These are phyloP conservation scores for Numida meleagris DNA, from an alignment of 2,113 vertebrate species.

Conservation along the genomic window DNA sequence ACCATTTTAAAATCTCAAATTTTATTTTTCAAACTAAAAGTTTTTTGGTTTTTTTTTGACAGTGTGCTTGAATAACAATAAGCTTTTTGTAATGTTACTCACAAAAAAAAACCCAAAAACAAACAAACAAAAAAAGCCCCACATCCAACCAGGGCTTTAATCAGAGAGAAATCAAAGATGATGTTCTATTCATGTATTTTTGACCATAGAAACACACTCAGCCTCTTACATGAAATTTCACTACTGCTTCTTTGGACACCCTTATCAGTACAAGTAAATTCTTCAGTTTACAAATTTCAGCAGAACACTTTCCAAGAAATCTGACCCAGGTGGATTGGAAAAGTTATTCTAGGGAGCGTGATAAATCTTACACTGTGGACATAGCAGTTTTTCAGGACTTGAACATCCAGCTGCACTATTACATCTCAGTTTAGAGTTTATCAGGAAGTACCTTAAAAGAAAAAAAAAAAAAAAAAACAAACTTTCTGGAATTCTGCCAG, in stretches of 20 bases:
- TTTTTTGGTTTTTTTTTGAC: neutral
- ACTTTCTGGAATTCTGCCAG: neutral
- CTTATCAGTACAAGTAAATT: neutral
- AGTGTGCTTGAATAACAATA: neutral
- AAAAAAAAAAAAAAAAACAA: neutral
- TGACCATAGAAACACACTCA: neutral
- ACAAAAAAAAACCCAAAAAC: too few species aligned
- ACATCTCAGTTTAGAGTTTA: neutral
- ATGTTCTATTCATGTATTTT: neutral
- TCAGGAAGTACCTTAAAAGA: neutral
- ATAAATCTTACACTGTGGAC: neutral
- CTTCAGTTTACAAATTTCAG: neutral
- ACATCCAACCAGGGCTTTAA: fast-evolving
- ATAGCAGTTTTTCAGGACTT: neutral
- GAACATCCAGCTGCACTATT: neutral
- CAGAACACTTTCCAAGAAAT: neutral
- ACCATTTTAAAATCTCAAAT: neutral
- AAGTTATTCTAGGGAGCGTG: neutral
- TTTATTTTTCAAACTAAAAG: neutral
- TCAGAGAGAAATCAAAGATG: fast-evolving
- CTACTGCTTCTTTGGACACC: neutral
- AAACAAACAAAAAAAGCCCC: neutral
- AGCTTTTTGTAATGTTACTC: neutral
- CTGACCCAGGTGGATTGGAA: neutral
- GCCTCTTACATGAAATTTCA: neutral